phyloP scores from a whole-genome alignment of 2,113 vertebrate species.

The Tenebrosternarchus preto region DNA sequence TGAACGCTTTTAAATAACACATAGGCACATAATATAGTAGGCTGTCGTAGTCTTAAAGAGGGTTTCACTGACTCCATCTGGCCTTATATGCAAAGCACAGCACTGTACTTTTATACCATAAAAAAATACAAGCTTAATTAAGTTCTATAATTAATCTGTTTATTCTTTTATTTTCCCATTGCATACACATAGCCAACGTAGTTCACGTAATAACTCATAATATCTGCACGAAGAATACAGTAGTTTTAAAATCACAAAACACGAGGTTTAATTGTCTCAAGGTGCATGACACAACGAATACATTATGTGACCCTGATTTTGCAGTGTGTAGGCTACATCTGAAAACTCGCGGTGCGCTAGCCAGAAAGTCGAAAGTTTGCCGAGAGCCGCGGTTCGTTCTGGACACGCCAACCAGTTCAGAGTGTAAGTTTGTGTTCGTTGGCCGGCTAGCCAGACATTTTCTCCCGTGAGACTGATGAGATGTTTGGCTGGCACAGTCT shows the following conservation, averaged over 20 bases:
- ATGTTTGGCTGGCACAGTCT: conserved; percentile 34
- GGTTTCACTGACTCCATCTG: not conserved
- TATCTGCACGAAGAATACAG: not conserved
- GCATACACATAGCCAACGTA: not conserved
- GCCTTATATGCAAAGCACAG: not conserved
- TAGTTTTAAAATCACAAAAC: not conserved
- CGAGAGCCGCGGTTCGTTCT: not conserved
- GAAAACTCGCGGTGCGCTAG: not conserved
- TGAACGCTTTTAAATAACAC: too few species aligned
- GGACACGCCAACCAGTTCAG: conserved; percentile 18
- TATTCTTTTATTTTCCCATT: not conserved
- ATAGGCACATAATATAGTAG: too few species aligned
- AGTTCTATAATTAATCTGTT: not conserved
- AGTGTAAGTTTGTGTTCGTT: conserved; percentile 44
- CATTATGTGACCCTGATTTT: not conserved
- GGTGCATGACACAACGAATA: not conserved
- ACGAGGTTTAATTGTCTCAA: not conserved
- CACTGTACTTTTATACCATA: not conserved
- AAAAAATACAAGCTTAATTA: not conserved
- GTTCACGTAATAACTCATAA: not conserved
- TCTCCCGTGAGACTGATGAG: conserved; percentile 44
- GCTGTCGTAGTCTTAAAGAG: too few species aligned
- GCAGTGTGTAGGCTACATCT: too few species aligned
- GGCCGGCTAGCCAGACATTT: conserved; percentile 16
- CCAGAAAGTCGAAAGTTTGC: conserved; percentile 24